These are phyloP conservation scores for Petrocephalus zakoni DNA, from an alignment of 2,113 vertebrate species.

Conservation along the genomic window DNA sequence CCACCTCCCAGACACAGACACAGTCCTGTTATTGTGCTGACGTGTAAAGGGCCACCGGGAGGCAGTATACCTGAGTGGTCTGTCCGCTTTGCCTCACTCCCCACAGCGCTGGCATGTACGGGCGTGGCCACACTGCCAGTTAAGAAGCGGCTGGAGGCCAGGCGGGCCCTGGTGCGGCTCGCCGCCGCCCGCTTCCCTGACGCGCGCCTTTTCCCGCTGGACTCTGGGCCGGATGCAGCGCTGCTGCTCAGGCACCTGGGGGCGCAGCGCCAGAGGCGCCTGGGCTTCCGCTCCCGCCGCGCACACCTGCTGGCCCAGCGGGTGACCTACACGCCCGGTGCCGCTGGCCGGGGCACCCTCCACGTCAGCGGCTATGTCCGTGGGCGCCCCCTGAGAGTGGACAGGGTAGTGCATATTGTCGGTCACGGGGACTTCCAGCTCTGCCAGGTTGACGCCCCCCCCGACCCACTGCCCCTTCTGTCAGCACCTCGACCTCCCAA, in stretches of 20 bases:
- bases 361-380: conserved; percentile 85
- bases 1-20: neutral
- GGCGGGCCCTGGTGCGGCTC: conserved; percentile 69
- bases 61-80: neutral
- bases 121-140: conserved; percentile 67
- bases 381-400: conserved; percentile 69
- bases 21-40: neutral
- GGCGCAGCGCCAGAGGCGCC: conserved; percentile 75
- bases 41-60: neutral
- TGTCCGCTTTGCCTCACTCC: neutral
- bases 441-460: conserved; percentile 78
- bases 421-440: conserved; percentile 93
- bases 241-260: conserved; percentile 78
- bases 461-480: conserved; percentile 76
- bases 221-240: conserved; percentile 72
- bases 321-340: conserved; percentile 63
- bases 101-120: conserved; percentile 73
- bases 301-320: conserved; percentile 73
- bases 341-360: conserved; percentile 70
- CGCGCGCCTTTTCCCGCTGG: conserved; percentile 71
- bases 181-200: conserved; percentile 79
- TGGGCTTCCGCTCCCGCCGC: conserved; percentile 77
- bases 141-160: conserved; percentile 78
- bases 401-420: conserved; percentile 81
- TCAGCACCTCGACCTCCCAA: conserved; percentile 53